Base-by-base conservation (phyloP, 2,888 invertebrate genomes). In the Dicyrtoma fusca region DNA sequence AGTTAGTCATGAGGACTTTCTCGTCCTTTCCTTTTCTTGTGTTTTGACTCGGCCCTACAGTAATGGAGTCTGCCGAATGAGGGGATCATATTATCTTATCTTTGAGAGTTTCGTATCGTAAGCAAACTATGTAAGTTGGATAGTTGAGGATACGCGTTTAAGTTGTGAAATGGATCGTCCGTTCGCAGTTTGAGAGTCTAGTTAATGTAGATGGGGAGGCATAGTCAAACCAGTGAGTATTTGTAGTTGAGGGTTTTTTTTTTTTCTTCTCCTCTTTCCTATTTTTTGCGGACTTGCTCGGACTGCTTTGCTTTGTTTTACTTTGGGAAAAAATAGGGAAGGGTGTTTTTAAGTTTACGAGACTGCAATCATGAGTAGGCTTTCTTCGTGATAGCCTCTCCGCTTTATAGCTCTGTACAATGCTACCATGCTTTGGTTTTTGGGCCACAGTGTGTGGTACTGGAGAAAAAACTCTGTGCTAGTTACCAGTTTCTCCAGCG, bases 291-390 rank as follows among this genome's bases (percentile, higher is more conserved):
- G n/a, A 26, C 14, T 4, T 17, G 14, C 4, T n/a, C 53, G 45
- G 23, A 25, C 23, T 57, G 68, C 45, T 57, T 19, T 47, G 64
- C 45, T 57, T 68, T 47, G 59, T 14, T n/a, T n/a, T n/a, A n/a
- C n/a, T n/a, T n/a, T n/a, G 19, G 57, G 23, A 21, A 64, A 47
- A 62, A 49, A 42, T 14, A 42, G 57, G 66, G 57, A 47, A 47
- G 68, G 45, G 68, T 42, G 45, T 68, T 68, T 68, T 68, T 68
- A 68, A 68, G 68, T 68, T 68, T 68, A 68, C 45, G 47, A 47
- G 57, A 57, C 57, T 68, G 68, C 68, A 68, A 68, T 68, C 55
- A 68, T 57, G 68, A 68, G 68, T 68, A 68, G 55, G 57, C 68
- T 68, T 68, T 68, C 68, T 68, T 57, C 57, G 45, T 68, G 68